Percentiles rank a stretch among this genome's conserved stretches.
These are phyloP conservation scores for Agriopis marginaria DNA, from an alignment of 2,888 invertebrate genomes.

Conservation along the genomic window DNA sequence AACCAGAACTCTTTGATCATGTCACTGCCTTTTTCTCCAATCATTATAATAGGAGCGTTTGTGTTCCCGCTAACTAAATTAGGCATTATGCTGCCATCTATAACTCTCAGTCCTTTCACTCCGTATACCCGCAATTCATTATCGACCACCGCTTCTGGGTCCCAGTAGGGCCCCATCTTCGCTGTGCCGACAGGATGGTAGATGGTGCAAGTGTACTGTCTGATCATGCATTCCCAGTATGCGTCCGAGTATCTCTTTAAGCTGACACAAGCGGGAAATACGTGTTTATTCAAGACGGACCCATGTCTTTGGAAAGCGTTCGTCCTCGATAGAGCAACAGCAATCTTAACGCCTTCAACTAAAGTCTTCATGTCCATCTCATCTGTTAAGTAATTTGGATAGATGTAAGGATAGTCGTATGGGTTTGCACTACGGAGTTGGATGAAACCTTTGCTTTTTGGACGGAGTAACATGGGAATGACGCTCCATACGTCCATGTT, in stretches of 20 bases:
- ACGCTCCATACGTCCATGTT: constrained; percentile 94
- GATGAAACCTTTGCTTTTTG: constrained; percentile 93
- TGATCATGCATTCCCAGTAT: constrained; percentile 95
- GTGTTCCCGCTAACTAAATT: constrained; percentile 94
- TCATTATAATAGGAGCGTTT: constrained; percentile 95
- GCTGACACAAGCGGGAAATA: constrained; percentile 92
- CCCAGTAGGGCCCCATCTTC: constrained; percentile 96
- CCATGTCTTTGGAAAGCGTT: constrained; percentile 91
- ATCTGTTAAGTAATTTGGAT: constrained; percentile 96
- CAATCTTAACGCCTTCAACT: constrained; percentile 95
- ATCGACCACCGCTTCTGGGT: constrained; percentile 93
- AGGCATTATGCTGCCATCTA: constrained; percentile 95
- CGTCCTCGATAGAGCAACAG: constrained; percentile 92
- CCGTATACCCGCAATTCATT: constrained; percentile 93
- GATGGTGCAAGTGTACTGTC: constrained; percentile 93
- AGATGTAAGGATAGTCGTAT: constrained; percentile 94
- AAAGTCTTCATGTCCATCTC: constrained; percentile 92
- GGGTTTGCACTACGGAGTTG: constrained; percentile 94
- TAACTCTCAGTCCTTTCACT: constrained; percentile 91
- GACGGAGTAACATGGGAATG: constrained; percentile 93
- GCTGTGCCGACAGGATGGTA: constrained; percentile 95
- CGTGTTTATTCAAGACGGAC: constrained; percentile 89
- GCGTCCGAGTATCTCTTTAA: constrained; percentile 89
- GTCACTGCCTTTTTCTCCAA: constrained; percentile 95
- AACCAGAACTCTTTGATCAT: constrained; percentile 95